phyloP scores from a whole-genome alignment of 1,140 invertebrate genomes.

The Aphelenchoides fujianensis region DNA sequence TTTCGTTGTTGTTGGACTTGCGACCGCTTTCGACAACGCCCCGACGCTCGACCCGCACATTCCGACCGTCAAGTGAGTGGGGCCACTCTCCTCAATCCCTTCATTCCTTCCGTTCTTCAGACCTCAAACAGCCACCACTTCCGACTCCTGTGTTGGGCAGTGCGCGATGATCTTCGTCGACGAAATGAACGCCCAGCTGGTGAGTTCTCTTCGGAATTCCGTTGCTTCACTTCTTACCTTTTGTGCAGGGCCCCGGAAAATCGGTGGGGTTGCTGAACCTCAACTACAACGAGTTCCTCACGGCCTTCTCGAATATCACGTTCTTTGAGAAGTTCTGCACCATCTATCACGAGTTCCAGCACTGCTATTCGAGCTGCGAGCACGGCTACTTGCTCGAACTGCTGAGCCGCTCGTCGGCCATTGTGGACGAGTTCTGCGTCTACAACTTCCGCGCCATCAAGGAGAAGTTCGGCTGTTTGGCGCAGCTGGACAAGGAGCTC shows the following conservation, averaged over 20 bases:
- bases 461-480: conserved; percentile 56
- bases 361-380: conserved; percentile 52
- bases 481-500: conserved; percentile 41
- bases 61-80: conserved; percentile 44
- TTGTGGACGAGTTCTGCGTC: conserved; percentile 60
- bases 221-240: too few relatives aligned
- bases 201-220: too few relatives aligned
- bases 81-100: too few relatives aligned
- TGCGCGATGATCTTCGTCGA: conserved; percentile 60
- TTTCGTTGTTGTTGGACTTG: conserved; percentile 11
- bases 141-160: conserved; percentile 61
- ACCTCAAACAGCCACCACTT: conserved; percentile 40
- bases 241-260: conserved; percentile 42
- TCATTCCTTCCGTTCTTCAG: too few relatives aligned
- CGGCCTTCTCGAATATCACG: conserved; percentile 57
- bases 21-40: conserved; percentile 40
- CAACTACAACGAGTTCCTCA: conserved; percentile 62
- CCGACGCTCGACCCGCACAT: conserved; percentile 43
- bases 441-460: conserved; percentile 60
- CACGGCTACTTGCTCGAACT: conserved; percentile 60
- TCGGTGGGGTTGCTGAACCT: conserved; percentile 55
- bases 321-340: conserved; percentile 61
- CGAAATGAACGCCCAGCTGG: conserved; percentile 43
- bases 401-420: conserved; percentile 50
- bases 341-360: conserved; percentile 58